Conservation (phyloP, 2,113 vertebrate genomes). For the Ailurus styani region DNA sequence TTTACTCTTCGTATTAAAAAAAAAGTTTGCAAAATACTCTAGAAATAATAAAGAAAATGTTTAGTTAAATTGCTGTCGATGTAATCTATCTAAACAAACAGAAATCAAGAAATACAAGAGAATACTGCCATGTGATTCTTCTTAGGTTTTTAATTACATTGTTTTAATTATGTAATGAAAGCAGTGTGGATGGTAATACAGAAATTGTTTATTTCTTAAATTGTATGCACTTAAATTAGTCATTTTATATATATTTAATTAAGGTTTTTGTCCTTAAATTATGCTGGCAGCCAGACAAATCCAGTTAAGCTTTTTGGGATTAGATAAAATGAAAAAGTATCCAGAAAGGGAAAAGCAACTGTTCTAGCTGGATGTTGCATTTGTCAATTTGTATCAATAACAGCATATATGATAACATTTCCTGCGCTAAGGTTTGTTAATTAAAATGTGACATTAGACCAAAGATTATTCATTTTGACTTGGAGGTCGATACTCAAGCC, state of each 20-base stretch:
- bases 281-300: neutral
- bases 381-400: neutral
- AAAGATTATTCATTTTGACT: neutral
- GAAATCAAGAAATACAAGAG: neutral
- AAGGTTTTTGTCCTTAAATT: conserved; percentile 2
- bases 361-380: neutral
- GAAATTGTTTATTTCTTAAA: conserved; percentile 22
- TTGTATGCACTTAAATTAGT: neutral
- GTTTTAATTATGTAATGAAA: neutral
- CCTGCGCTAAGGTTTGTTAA: neutral
- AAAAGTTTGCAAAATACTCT: neutral
- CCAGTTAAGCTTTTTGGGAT: neutral
- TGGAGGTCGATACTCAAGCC: neutral
- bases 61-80: neutral
- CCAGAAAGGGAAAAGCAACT: neutral
- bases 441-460: neutral
- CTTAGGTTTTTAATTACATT: conserved; percentile 23
- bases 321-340: neutral
- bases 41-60: neutral
- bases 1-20: neutral
- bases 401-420: neutral
- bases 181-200: neutral
- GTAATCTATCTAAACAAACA: neutral
- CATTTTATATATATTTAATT: neutral
- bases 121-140: neutral